Evolutionary conservation across 53 echinoderm and acorn worm genomes (phyloP).

Genomic region (Echinarachnius parma): DNA sequence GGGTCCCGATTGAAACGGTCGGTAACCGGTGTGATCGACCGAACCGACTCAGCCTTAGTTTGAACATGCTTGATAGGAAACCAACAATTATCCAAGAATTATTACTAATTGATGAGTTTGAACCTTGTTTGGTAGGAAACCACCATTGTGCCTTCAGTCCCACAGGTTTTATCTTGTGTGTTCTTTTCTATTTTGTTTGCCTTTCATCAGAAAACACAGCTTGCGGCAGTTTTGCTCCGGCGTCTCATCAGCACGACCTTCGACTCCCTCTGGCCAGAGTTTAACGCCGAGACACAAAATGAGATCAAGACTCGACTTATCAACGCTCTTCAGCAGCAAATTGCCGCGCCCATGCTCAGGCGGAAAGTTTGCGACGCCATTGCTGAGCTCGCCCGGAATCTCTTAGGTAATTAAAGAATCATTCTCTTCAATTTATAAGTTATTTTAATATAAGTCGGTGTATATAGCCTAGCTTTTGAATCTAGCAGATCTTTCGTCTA

Average conservation of each 20-base stretch:
- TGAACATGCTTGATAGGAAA: too few species aligned
- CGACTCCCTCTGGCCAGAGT: constrained; percentile 69
- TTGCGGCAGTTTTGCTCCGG: constrained; percentile 84
- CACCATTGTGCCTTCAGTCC: background rate
- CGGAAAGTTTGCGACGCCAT: constrained; percentile 78
- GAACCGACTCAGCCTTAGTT: too few species aligned
- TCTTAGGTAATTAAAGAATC: constrained; percentile 67
- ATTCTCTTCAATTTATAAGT: too few species aligned
- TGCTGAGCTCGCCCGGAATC: constrained; percentile 85
- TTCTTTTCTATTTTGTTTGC: background rate
- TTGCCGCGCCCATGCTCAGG: constrained; percentile 43
- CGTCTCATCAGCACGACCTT: constrained; percentile 72
- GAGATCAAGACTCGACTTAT: constrained; percentile 62
- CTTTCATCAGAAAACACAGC: constrained; percentile 61
- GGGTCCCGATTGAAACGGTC: too few species aligned
- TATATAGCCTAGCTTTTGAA: too few species aligned
- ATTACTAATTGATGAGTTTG: background rate
- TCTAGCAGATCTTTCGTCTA: too few species aligned
- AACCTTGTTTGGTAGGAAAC: too few species aligned
- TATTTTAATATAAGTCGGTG: too few species aligned
- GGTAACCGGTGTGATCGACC: too few species aligned
- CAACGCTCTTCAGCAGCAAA: constrained; percentile 66
- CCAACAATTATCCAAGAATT: background rate
- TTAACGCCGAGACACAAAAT: constrained; percentile 62
- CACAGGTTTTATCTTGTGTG: too few species aligned